A percentile compares a stretch with the other conserved stretches of the same genome.
These are phyloP conservation scores for Vombatus ursinus DNA, from an alignment of 2,113 vertebrate species.

Conservation along the genomic window DNA sequence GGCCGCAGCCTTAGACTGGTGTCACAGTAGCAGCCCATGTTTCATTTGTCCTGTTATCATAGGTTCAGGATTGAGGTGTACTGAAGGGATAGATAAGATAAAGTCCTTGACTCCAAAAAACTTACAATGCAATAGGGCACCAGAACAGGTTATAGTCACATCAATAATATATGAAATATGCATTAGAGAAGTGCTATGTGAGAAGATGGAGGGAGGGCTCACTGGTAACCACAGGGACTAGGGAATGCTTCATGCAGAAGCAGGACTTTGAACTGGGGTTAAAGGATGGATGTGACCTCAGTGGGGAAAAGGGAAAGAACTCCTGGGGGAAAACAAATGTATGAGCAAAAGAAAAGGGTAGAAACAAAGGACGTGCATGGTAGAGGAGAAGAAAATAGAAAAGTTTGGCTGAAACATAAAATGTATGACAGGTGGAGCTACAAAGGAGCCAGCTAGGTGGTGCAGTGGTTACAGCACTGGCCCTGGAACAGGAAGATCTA, in stretches of 20 bases:
- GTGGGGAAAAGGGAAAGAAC: neutral
- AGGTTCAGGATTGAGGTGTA: neutral
- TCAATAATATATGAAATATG: neutral
- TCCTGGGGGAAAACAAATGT: neutral
- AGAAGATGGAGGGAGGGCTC: neutral
- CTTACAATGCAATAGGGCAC: neutral
- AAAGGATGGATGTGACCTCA: neutral
- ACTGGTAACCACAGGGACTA: neutral
- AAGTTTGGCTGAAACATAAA: neutral
- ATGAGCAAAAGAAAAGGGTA: too few species aligned
- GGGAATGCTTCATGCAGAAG: neutral
- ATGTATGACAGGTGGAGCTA: neutral
- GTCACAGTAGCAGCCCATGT: neutral
- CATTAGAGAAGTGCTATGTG: neutral
- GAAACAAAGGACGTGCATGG: neutral
- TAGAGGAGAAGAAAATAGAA: neutral
- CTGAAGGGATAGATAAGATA: neutral
- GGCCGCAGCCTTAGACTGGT: neutral
- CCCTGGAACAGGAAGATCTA: neutral
- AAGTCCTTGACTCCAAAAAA: neutral
- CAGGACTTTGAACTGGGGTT: neutral
- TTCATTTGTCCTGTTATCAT: too few species aligned
- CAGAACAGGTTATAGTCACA: neutral
- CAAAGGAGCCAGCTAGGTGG: neutral
- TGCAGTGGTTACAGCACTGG: neutral